A percentile compares a stretch with the other conserved stretches of the same genome.
These are phyloP conservation scores for Chrysomallon squamiferum DNA, from an alignment of 1,140 invertebrate species.

Conservation along the genomic window DNA sequence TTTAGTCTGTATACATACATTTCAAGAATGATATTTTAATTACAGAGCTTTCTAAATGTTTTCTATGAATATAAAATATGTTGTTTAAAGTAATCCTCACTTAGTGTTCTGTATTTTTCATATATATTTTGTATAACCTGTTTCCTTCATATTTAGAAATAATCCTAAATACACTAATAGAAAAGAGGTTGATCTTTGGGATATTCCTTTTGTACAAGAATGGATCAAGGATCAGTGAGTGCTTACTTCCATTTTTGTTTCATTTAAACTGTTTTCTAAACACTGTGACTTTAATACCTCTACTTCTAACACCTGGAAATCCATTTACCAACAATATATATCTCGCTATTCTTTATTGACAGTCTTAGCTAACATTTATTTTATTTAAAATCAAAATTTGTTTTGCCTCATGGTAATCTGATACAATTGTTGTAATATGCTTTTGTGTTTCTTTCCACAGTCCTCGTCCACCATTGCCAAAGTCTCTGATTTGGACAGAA, in stretches of 20 bases:
- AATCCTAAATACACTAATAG: slow-evolving; percentile 40
- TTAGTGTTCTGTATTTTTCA: too few relatives aligned
- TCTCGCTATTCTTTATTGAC: background rate
- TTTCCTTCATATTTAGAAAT: slow-evolving; percentile 47
- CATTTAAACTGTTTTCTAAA: background rate
- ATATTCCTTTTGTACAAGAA: slow-evolving; percentile 62
- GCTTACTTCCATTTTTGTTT: too few relatives aligned
- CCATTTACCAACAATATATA: background rate
- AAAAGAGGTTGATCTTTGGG: slow-evolving; percentile 40
- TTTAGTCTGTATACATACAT: too few relatives aligned
- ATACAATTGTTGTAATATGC: background rate
- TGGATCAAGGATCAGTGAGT: slow-evolving; percentile 60
- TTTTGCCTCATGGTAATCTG: background rate
- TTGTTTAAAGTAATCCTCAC: too few relatives aligned
- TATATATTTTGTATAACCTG: too few relatives aligned
- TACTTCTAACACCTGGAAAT: background rate
- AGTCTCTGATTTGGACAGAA: slow-evolving; percentile 62
- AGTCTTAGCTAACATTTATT: background rate
- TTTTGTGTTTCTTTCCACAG: too few relatives aligned
- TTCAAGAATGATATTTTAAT: too few relatives aligned
- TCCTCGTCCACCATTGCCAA: slow-evolving; percentile 59
- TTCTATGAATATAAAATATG: too few relatives aligned
- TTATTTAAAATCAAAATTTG: background rate
- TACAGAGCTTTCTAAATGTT: too few relatives aligned
- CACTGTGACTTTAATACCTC: background rate